A percentile compares a stretch with the other conserved stretches of the same genome.
Evolutionary conservation across 1,140 invertebrate genomes (phyloP).

Genomic region (Camponotus vicinus): DNA sequence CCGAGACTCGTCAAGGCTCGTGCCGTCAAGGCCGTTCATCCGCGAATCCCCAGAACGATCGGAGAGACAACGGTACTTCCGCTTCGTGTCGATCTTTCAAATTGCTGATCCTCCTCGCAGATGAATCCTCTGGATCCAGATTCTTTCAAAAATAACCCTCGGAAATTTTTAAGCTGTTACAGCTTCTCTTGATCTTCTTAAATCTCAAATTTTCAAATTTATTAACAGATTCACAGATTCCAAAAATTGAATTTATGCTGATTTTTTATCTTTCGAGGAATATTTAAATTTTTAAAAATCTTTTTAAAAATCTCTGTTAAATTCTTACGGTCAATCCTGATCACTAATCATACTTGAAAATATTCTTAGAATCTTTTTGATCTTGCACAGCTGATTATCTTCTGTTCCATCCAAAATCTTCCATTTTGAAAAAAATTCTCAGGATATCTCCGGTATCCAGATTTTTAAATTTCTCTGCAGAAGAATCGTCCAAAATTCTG

Average conservation of each 20-base stretch:
- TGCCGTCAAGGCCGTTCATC: slow-evolving; percentile 58
- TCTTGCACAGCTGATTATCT: too few relatives aligned
- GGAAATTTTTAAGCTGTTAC: neutral
- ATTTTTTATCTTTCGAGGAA: neutral
- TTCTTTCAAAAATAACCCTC: neutral
- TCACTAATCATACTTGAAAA: neutral
- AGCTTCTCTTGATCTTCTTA: neutral
- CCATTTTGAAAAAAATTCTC: neutral
- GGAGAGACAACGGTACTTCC: slow-evolving; percentile 56
- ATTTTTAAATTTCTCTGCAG: neutral
- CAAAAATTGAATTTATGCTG: neutral
- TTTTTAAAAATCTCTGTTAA: too few relatives aligned
- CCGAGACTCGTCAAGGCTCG: slow-evolving; percentile 25
- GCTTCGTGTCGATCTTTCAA: slow-evolving; percentile 9
- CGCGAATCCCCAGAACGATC: slow-evolving; percentile 34
- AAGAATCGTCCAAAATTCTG: neutral
- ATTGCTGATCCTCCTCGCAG: neutral
- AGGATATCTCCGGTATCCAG: neutral
- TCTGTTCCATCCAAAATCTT: too few relatives aligned
- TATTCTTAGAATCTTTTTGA: neutral
- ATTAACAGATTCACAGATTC: neutral
- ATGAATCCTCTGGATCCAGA: neutral
- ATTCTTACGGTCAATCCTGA: neutral
- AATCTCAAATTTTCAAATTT: neutral
- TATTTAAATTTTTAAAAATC: neutral